Percentiles rank a stretch among this genome's conserved stretches.
Evolutionary conservation across 2,797 vertebrate species (phyloP).

Genomic region (Enteromius paludinosus): DNA sequence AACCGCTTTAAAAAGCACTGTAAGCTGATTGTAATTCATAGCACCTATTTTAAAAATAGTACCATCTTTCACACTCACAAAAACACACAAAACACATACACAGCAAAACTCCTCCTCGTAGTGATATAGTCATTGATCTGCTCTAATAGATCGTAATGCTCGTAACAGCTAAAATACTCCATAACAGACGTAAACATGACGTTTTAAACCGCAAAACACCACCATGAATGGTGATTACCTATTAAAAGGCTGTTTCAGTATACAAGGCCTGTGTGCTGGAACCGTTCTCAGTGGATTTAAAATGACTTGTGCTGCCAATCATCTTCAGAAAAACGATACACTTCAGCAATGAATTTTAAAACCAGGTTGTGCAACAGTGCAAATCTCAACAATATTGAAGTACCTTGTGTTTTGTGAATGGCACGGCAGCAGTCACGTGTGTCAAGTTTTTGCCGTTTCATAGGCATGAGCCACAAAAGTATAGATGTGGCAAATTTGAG

Average conservation of each 20-base stretch:
- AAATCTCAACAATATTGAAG: background rate
- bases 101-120: background rate
- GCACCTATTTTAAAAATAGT: background rate
- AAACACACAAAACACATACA: conserved; percentile 1
- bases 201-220: background rate
- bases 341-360: background rate
- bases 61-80: background rate
- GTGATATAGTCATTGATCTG: background rate
- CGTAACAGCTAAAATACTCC: background rate
- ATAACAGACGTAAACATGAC: background rate
- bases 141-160: background rate
- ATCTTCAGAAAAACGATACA: conserved; percentile 1
- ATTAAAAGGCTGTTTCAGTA: background rate
- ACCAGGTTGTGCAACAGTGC: background rate
- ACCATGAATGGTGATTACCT: background rate
- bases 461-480: background rate
- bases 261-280: background rate
- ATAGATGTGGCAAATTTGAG: background rate
- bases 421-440: background rate
- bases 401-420: background rate
- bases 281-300: background rate
- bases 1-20: background rate
- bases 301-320: background rate
- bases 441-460: background rate
- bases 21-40: conserved; percentile 2